Conservation (phyloP, 2,113 vertebrate species). For the Ceyx margarethae region DNA sequence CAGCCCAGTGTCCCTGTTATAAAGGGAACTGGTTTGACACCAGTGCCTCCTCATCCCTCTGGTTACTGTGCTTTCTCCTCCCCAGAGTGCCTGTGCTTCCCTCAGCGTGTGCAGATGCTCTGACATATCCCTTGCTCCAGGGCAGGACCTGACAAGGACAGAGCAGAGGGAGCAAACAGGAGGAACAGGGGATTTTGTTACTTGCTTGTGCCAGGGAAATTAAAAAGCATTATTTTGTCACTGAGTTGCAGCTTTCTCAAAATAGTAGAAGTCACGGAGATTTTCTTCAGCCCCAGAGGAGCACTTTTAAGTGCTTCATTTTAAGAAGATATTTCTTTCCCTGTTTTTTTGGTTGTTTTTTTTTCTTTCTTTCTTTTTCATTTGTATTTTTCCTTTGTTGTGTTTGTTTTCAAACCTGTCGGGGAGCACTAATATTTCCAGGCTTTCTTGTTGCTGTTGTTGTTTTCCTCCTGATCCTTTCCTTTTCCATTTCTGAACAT, state of each 20-base stretch:
- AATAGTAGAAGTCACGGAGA: slow-evolving; percentile 2
- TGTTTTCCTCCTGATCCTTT: slow-evolving; percentile 28
- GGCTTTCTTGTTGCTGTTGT: background rate
- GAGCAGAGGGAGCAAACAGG: background rate
- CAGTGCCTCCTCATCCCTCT: background rate
- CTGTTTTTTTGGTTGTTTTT: no score
- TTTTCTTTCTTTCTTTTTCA: no score
- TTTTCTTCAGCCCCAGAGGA: slow-evolving; percentile 56
- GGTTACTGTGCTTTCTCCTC: background rate
- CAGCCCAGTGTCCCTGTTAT: accelerated
- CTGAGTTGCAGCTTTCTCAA: slow-evolving; percentile 12
- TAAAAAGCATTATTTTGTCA: slow-evolving; percentile 34
- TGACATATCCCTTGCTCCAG: background rate
- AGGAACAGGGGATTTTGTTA: accelerated
- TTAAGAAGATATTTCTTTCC: slow-evolving; percentile 14
- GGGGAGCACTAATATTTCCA: slow-evolving; percentile 9
- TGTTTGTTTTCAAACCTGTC: slow-evolving; percentile 67
- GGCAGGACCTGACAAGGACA: background rate
- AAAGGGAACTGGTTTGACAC: accelerated
- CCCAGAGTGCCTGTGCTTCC: background rate
- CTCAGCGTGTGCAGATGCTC: accelerated
- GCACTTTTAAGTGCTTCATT: slow-evolving; percentile 41
- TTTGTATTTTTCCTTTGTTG: background rate
- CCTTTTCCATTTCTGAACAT: background rate
- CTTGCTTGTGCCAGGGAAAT: background rate